phyloP scores from a whole-genome alignment of 2,113 vertebrate species.

The Sturnus vulgaris region DNA sequence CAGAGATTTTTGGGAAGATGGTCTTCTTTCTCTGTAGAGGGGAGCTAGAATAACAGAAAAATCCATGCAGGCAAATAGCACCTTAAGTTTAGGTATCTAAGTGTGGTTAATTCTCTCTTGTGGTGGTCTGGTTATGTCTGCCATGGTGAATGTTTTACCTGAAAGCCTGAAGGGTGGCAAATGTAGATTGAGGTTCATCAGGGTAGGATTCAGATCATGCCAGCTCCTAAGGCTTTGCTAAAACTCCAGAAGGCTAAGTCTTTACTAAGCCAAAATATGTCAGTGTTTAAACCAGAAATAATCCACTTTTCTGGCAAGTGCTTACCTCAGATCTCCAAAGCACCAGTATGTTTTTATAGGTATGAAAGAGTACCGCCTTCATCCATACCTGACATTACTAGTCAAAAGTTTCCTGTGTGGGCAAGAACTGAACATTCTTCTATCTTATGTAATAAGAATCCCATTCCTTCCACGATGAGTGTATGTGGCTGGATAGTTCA shows the following conservation, averaged over 20 bases:
- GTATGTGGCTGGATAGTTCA: background rate
- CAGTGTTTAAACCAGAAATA: background rate
- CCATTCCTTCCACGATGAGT: background rate
- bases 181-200: background rate
- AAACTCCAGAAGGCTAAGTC: background rate
- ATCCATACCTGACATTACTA: constrained; percentile 21
- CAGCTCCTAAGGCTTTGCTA: background rate
- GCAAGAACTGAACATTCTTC: constrained; percentile 30
- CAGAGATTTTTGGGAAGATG: background rate
- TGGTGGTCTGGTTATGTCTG: background rate
- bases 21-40: background rate
- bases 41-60: background rate
- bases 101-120: background rate
- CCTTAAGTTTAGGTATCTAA: background rate
- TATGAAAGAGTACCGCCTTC: background rate
- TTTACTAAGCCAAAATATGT: background rate
- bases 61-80: background rate
- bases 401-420: constrained; percentile 42
- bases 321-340: background rate
- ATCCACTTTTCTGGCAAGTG: background rate
- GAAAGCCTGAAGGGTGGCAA: background rate
- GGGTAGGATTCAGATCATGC: background rate
- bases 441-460: constrained; percentile 20
- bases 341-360: background rate
- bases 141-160: background rate